Conservation (phyloP, 2,113 vertebrate species). For the Sakesphorus luctuosus region DNA sequence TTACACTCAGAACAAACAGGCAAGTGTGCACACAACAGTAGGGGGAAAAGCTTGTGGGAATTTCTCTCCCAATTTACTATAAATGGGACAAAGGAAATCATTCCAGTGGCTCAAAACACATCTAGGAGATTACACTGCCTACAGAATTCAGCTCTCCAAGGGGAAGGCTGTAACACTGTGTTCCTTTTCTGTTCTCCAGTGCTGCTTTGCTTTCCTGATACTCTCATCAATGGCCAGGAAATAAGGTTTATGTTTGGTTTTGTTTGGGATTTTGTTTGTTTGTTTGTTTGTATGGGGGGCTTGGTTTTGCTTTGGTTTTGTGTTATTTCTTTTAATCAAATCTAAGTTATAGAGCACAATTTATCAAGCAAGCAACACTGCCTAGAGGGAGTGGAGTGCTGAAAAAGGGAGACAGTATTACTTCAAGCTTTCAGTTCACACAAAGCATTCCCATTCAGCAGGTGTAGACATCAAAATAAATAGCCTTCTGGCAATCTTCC, state of each 20-base stretch:
- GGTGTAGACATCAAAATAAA: constrained; percentile 63
- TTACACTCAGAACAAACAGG: background rate
- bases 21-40: background rate
- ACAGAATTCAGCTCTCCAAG: background rate
- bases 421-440: constrained; percentile 44
- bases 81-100: background rate
- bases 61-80: background rate
- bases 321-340: background rate
- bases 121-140: background rate
- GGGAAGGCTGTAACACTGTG: background rate
- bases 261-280: background rate
- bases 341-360: background rate
- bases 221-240: background rate
- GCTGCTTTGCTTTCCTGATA: background rate
- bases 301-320: no score
- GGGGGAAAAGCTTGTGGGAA: background rate
- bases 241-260: background rate
- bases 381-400: background rate
- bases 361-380: constrained; percentile 11
- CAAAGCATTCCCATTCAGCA: constrained; percentile 62
- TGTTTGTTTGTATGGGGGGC: background rate
- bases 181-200: background rate
- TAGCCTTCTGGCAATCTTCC: constrained; percentile 53
- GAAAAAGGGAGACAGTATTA: constrained; percentile 9
- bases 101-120: background rate